phyloP scores from a whole-genome alignment of 2,797 vertebrate species.

The Ataeniobius toweri region DNA sequence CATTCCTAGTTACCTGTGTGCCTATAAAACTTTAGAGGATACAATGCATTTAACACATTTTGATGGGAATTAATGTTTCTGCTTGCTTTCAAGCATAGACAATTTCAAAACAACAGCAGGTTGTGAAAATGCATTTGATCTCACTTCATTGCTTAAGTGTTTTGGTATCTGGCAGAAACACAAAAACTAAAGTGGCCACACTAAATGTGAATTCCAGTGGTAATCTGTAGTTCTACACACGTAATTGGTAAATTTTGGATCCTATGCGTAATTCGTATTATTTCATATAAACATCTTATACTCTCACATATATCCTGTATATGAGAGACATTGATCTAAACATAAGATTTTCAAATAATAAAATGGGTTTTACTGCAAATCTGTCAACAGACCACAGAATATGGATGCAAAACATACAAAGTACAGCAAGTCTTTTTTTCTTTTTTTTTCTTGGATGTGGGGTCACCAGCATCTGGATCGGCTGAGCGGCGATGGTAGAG shows the following conservation, averaged over 20 bases:
- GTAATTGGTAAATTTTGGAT: no score
- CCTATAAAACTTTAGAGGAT: not conserved
- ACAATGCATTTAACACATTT: not conserved
- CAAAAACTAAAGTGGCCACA: not conserved
- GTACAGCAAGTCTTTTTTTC: no score
- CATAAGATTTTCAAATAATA: no score
- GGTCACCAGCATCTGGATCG: no score
- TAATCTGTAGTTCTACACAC: not conserved
- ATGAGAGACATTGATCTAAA: not conserved
- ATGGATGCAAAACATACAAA: not conserved
- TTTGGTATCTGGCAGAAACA: not conserved
- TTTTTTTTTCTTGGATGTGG: no score
- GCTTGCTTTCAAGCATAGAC: not conserved
- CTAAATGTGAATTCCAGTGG: not conserved
- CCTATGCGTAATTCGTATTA: not conserved
- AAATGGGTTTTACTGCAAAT: not conserved
- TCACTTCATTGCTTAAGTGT: not conserved
- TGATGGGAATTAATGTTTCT: not conserved
- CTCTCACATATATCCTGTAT: not conserved
- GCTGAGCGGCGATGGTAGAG: no score
- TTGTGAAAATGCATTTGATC: not conserved
- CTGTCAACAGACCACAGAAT: not conserved
- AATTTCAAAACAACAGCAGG: not conserved
- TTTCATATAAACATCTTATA: not conserved
- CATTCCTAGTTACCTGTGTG: not conserved